A percentile compares a stretch with the other conserved stretches of the same genome.
These are phyloP conservation scores for Dione juno DNA, from an alignment of 2,888 invertebrate genomes.

Conservation along the genomic window DNA sequence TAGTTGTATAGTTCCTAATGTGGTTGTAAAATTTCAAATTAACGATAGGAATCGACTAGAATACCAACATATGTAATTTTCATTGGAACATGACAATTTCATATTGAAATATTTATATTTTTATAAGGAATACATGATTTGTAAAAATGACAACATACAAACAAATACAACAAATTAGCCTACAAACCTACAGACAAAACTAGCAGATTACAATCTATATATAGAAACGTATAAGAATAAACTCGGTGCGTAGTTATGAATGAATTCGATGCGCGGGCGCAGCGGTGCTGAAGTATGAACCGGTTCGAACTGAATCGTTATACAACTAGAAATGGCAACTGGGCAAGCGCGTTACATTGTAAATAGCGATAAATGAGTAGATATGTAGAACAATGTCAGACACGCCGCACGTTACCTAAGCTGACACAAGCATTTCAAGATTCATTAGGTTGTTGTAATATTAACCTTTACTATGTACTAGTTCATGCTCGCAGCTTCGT, in stretches of 20 bases:
- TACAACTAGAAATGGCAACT: slow-evolving; percentile 44
- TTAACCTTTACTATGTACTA: not conserved
- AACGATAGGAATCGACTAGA: too few relatives aligned
- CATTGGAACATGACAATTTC: too few relatives aligned
- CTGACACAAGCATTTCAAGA: not conserved
- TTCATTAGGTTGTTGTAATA: not conserved
- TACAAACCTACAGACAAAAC: not conserved
- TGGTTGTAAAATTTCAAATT: too few relatives aligned
- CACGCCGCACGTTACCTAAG: not conserved
- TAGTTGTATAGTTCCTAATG: too few relatives aligned
- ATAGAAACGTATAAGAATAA: slow-evolving; percentile 19
- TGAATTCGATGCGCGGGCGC: slow-evolving; percentile 36
- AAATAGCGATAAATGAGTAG: slow-evolving; percentile 16
- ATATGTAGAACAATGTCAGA: slow-evolving; percentile 27
- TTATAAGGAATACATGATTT: too few relatives aligned
- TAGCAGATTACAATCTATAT: not conserved
- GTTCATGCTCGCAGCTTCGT: too few relatives aligned
- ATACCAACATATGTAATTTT: too few relatives aligned
- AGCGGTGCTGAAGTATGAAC: slow-evolving; percentile 42
- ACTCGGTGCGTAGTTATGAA: slow-evolving; percentile 35
- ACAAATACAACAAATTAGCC: too few relatives aligned
- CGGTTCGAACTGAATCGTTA: slow-evolving; percentile 45
- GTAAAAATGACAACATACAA: too few relatives aligned
- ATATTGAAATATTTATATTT: too few relatives aligned
- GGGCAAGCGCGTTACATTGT: slow-evolving; percentile 10